phyloP scores from a whole-genome alignment of 2,888 invertebrate genomes.

The Papilio elwesi region DNA sequence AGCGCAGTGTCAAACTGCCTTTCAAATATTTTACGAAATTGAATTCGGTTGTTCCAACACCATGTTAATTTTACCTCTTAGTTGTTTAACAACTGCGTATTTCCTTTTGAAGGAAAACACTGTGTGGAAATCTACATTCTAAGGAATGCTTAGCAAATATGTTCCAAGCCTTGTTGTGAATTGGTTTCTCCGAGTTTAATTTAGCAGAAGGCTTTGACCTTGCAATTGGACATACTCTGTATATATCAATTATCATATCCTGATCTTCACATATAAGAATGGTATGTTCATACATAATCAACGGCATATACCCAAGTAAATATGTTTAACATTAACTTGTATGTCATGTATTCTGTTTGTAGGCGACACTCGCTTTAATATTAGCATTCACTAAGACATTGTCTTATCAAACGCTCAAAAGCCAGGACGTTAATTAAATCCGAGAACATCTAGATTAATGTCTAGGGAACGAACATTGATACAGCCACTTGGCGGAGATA shows the following conservation, averaged over 20 bases:
- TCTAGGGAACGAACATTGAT: too few species aligned
- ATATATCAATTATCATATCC: too few species aligned
- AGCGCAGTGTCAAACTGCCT: too few species aligned
- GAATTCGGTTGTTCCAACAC: too few species aligned
- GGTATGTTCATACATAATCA: background rate
- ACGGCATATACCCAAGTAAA: too few species aligned
- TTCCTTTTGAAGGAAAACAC: background rate
- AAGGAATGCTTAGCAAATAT: slow-evolving; percentile 10
- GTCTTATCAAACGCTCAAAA: background rate
- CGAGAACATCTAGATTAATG: slow-evolving; percentile 1
- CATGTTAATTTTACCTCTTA: too few species aligned
- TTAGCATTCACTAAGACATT: background rate
- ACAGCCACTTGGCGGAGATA: background rate
- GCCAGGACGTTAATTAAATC: background rate
- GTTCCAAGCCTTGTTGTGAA: background rate
- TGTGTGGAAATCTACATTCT: background rate
- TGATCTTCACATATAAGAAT: too few species aligned
- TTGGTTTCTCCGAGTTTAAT: background rate
- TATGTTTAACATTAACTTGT: too few species aligned
- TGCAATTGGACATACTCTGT: too few species aligned
- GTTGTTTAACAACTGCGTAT: too few species aligned
- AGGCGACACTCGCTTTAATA: background rate
- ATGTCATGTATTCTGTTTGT: too few species aligned
- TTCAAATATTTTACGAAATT: too few species aligned
- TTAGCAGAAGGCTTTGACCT: background rate